Evolutionary conservation across 2,888 invertebrate genomes (phyloP).

Genomic region (Ariolimax columbianus): DNA sequence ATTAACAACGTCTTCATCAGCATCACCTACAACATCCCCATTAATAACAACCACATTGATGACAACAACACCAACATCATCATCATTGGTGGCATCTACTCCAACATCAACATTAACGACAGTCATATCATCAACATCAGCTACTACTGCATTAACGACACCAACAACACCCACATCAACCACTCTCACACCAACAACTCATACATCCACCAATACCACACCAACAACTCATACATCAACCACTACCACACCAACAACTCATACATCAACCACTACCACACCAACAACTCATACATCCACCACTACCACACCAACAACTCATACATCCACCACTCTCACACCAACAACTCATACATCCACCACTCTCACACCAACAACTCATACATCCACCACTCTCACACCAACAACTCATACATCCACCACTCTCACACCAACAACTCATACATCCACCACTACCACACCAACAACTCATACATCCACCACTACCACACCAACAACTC

Average conservation of each 20-base stretch:
- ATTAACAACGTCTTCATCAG: not conserved
- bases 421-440: not conserved
- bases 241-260: not conserved
- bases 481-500: not conserved
- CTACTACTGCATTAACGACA: not conserved
- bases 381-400: not conserved
- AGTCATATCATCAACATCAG: not conserved
- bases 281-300: not conserved
- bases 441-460: too few relatives aligned
- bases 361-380: not conserved
- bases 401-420: not conserved
- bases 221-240: not conserved
- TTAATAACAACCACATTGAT: not conserved
- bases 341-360: not conserved
- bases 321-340: not conserved
- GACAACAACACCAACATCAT: slow-evolving; percentile 4
- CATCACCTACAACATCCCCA: not conserved
- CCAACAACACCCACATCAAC: not conserved
- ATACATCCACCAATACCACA: not conserved
- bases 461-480: not conserved
- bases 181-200: not conserved
- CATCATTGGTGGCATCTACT: not conserved
- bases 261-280: not conserved
- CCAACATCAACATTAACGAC: not conserved
- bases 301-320: not conserved